phyloP scores from a whole-genome alignment of 2,888 invertebrate genomes.

The Aplocera efformata region DNA sequence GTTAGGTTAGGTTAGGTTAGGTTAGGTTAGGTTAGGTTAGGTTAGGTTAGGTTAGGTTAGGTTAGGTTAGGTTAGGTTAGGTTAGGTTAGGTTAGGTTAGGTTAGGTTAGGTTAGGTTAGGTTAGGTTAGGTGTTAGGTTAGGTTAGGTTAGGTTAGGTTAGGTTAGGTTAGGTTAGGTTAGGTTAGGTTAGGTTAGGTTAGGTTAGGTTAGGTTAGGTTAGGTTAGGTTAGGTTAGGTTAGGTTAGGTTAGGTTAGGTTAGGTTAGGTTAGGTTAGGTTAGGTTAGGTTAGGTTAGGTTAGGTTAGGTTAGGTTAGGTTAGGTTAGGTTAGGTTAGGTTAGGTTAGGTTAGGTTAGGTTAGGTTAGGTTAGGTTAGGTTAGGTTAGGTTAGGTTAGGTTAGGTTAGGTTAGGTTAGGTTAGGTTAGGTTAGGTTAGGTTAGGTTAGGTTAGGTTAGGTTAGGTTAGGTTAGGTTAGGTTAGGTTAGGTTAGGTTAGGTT shows the following conservation, averaged over 20 bases:
- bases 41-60: conserved; percentile 16
- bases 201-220: conserved; percentile 24
- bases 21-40: conserved; percentile 16
- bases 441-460: conserved; percentile 25
- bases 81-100: conserved; percentile 17
- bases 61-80: conserved; percentile 9
- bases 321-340: conserved; percentile 20
- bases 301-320: conserved; percentile 21
- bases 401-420: conserved; percentile 20
- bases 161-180: conserved; percentile 14
- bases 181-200: conserved; percentile 17
- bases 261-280: conserved; percentile 21
- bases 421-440: conserved; percentile 23
- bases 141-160: conserved; percentile 15
- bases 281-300: conserved; percentile 21
- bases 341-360: conserved; percentile 6
- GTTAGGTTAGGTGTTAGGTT: conserved; percentile 17
- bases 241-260: conserved; percentile 25
- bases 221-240: conserved; percentile 25
- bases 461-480: conserved; percentile 25
- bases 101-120: conserved; percentile 18
- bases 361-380: conserved; percentile 18
- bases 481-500: conserved; percentile 25
- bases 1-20: conserved; percentile 16
- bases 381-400: conserved; percentile 18